phyloP scores from a whole-genome alignment of 53 echinoderm and acorn worm species.

The Hippasteria phrygiana region DNA sequence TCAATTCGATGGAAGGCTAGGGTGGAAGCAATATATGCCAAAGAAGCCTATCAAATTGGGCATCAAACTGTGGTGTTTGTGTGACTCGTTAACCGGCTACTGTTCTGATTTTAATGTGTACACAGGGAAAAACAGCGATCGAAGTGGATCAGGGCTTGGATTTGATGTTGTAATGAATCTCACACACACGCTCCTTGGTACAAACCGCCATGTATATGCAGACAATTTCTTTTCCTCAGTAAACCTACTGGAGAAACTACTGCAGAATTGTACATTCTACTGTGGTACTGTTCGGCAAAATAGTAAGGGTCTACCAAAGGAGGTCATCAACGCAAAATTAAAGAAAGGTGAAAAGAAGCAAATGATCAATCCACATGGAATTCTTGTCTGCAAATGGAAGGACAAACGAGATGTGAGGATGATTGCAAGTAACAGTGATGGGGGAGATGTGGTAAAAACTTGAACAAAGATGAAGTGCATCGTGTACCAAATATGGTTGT shows the following conservation, averaged over 20 bases:
- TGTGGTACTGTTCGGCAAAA: conserved; percentile 31
- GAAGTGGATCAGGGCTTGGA: not conserved
- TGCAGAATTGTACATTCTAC: conserved; percentile 1
- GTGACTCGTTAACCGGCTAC: conserved; percentile 50
- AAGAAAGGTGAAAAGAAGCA: conserved; percentile 7
- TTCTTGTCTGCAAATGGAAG: too few species aligned
- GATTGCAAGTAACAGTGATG: too few species aligned
- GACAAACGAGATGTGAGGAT: too few species aligned
- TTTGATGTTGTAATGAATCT: conserved; percentile 1
- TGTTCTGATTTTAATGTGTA: conserved; percentile 27
- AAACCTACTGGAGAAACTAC: conserved; percentile 11
- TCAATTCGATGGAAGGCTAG: conserved; percentile 40
- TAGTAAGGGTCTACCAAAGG: conserved; percentile 4
- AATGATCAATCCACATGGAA: too few species aligned
- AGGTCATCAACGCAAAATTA: not conserved
- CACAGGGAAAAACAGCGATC: conserved; percentile 5
- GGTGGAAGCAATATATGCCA: conserved; percentile 49
- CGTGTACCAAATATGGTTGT: not conserved
- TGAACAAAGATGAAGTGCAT: not conserved
- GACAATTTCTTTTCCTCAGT: conserved; percentile 25
- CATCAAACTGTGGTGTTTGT: conserved; percentile 51
- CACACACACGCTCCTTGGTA: not conserved
- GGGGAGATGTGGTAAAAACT: too few species aligned
- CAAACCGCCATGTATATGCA: not conserved
- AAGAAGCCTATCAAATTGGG: conserved; percentile 59